Evolutionary conservation across 1,140 invertebrate genomes (phyloP).

Genomic region (Ruditapes philippinarum): DNA sequence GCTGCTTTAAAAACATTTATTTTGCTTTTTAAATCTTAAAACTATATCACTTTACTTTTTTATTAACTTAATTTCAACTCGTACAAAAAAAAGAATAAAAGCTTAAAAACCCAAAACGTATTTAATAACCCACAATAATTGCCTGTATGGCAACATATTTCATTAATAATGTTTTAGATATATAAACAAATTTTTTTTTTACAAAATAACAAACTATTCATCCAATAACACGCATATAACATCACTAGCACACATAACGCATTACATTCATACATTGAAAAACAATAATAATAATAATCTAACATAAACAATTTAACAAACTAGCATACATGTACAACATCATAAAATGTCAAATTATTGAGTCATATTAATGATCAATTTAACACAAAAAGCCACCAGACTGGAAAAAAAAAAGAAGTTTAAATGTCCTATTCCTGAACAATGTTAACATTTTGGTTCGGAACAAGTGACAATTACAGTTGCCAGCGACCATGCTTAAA

Average conservation of each 20-base stretch:
- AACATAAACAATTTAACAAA: not conserved
- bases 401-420: too few relatives aligned
- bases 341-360: not conserved
- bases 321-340: not conserved
- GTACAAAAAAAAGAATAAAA: too few relatives aligned
- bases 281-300: not conserved
- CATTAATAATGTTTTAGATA: constrained; percentile 25
- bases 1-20: too few relatives aligned
- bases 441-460: too few relatives aligned
- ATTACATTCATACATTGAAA: constrained; percentile 16
- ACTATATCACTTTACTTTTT: too few relatives aligned
- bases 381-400: too few relatives aligned
- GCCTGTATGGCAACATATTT: constrained; percentile 9
- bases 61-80: too few relatives aligned
- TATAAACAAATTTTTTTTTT: not conserved
- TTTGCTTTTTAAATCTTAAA: too few relatives aligned
- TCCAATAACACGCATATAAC: constrained; percentile 1
- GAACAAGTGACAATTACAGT: too few relatives aligned
- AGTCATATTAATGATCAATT: too few relatives aligned
- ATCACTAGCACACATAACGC: constrained; percentile 39
- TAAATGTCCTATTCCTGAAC: too few relatives aligned
- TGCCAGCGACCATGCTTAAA: too few relatives aligned
- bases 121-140: not conserved
- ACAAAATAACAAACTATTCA: not conserved
- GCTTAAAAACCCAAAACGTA: not conserved